These are phyloP conservation scores for Coptodon bakossiorum DNA, from an alignment of 2,113 vertebrate genomes.

Conservation along the genomic window DNA sequence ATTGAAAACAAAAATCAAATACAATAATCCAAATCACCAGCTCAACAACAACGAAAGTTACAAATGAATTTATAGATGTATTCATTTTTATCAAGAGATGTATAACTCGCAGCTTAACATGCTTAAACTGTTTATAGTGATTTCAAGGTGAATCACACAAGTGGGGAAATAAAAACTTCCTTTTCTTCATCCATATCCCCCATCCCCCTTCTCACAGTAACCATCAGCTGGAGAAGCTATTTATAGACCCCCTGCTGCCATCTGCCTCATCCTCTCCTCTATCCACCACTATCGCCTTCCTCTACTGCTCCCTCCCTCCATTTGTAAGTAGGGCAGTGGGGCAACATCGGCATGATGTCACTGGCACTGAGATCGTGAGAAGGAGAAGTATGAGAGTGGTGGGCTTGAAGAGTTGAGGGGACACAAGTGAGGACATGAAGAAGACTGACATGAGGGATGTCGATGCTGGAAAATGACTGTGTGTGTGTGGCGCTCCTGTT, in stretches of 20 bases:
- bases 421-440: neutral
- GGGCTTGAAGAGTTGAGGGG: conserved; percentile 3
- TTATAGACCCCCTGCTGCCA: conserved; percentile 63
- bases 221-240: conserved; percentile 72
- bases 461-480: neutral
- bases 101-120: neutral
- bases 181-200: neutral
- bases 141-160: conserved; percentile 14
- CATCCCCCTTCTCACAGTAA: conserved; percentile 47
- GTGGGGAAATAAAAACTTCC: conserved; percentile 24
- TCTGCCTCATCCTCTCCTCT: conserved; percentile 61
- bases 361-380: conserved; percentile 34
- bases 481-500: neutral
- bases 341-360: conserved; percentile 66
- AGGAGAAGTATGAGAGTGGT: conserved; percentile 17
- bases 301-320: conserved; percentile 39
- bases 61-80: neutral
- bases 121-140: neutral
- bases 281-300: conserved; percentile 48
- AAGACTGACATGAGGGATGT: neutral
- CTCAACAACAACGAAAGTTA: neutral
- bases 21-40: neutral
- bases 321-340: conserved; percentile 76
- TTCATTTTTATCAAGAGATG: neutral
- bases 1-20: neutral